Evolutionary conservation across 2,113 vertebrate genomes (phyloP), one percentile per base, ranked within the genome.

Genomic region (Steatornis caripensis): DNA sequence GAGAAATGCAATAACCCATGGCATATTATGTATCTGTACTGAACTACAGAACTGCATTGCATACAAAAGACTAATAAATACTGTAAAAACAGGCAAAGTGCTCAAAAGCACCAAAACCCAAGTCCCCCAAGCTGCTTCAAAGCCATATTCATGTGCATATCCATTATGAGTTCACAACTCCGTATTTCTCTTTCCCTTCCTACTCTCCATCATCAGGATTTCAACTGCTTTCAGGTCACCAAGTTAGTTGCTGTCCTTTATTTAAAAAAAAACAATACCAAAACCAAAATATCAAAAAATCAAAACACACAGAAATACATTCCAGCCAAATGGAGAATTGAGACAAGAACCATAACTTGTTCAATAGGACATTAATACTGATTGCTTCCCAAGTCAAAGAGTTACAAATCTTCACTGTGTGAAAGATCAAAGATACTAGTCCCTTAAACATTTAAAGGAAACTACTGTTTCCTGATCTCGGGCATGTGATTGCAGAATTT

Each of bases 201-300:
- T 30, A 37, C 12, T 51, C 3, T 65, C 34, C 18, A 26, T 74
- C 41, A 70, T 32, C 41, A 75, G 11, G 15, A 60, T 62, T 90
- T 75, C 55, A 96, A 26, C 2, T 21, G 24, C 6, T 69, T 81
- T 74, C 34, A 58, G 36, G n/a, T 48, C 11, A 64, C 32, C 46
- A 72, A 72, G 18, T 55, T 60, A 69, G 22, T 80, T 58, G 46
- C n/a, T 75, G 48, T 26, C 12, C 23, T 76, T 30, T 64, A 24
- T 22, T 36, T 11, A 26, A n/a, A 54, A 48, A 18, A 43, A 7
- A 15, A 36, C n/a, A n/a, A n/a, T n/a, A n/a, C n/a, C 7, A 37
- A 22, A 12, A 26, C 13, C n/a, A n/a, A n/a, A n/a, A 4, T 3
- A 29, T 9, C 15, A 45, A 30, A 66, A 41, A 5, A 0, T 0